Base-by-base conservation (phyloP, 2,888 invertebrate species). In the Thymelicus sylvestris region DNA sequence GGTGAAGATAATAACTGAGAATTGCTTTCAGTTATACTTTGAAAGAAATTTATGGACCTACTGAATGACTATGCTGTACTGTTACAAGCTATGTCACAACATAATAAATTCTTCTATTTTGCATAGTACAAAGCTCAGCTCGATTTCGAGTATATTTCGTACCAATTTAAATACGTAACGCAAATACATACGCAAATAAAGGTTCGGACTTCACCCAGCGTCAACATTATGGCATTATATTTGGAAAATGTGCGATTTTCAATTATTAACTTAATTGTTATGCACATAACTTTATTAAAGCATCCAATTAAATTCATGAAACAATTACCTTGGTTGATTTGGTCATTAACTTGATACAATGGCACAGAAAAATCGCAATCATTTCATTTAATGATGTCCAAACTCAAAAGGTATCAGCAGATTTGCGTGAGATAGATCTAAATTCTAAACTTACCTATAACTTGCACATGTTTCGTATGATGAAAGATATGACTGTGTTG, bases 1-100 rank as follows among this genome's bases (percentile, higher is more conserved):
- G 67, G 74, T 57, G 68, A 77, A 85, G 87, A 87, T 89, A 87
- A 87, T 86, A 84, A 80, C 77, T 75, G 71, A 75, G 71, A 52
- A 67, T 66, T 69, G 71, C 59, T 71, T 70, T 72, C 73, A 70
- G 75, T 77, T 74, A 66, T 77, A 72, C 67, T 69, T 64, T 71
- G 67, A 75, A 74, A 78, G 75, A 68, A 77, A 74, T 74, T 74
- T 71, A 73, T 73, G 74, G 72, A 75, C 67, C 74, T 67, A 72
- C 71, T 74, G 60, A 61, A 71, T 71, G 66, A 68, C 48, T 52
- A 65, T 63, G 66, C 72, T 72, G 65, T 72, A 75, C 70, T 71
- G 71, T 74, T 10, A 75, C 73, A 62, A 67, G 41, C 44, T 10
- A 63, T 64, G 57, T 19, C 55, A 69, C 64, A 19, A 5, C 31